phyloP scores from a whole-genome alignment of 2,113 vertebrate genomes.

The Hippolais icterina region DNA sequence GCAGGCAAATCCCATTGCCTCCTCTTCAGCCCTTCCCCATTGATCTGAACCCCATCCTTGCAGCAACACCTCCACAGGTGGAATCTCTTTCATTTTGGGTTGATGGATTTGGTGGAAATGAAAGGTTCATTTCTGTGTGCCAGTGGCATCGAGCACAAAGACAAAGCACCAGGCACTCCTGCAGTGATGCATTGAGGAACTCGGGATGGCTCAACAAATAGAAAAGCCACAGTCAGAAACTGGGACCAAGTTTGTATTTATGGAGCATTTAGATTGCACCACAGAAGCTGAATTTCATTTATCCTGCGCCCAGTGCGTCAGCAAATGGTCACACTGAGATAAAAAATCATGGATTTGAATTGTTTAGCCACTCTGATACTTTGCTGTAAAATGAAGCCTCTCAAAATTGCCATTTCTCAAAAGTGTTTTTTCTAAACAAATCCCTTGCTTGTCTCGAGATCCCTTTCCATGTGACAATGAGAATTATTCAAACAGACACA shows the following conservation, averaged over 20 bases:
- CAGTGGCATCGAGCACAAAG: background rate
- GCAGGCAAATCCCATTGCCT: background rate
- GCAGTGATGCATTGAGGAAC: fast-evolving
- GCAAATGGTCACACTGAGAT: background rate
- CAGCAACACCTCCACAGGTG: background rate
- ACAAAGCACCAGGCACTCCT: background rate
- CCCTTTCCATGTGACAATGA: background rate
- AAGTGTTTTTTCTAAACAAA: conserved; percentile 1
- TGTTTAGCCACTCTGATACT: background rate
- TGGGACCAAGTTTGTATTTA: background rate
- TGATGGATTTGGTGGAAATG: background rate
- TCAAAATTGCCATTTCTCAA: background rate
- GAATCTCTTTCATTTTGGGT: background rate
- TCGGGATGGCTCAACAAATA: background rate
- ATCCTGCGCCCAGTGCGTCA: fast-evolving
- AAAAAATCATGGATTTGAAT: background rate
- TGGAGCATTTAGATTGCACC: background rate
- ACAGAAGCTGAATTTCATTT: background rate
- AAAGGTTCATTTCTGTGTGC: background rate
- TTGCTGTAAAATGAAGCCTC: background rate
- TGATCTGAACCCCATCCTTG: fast-evolving
- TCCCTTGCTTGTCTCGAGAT: background rate
- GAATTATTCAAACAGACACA: background rate
- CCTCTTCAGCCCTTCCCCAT: background rate
- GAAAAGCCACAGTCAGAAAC: background rate